phyloP scores from a whole-genome alignment of 2,113 vertebrate genomes.

The Psephotus haematonotus region DNA sequence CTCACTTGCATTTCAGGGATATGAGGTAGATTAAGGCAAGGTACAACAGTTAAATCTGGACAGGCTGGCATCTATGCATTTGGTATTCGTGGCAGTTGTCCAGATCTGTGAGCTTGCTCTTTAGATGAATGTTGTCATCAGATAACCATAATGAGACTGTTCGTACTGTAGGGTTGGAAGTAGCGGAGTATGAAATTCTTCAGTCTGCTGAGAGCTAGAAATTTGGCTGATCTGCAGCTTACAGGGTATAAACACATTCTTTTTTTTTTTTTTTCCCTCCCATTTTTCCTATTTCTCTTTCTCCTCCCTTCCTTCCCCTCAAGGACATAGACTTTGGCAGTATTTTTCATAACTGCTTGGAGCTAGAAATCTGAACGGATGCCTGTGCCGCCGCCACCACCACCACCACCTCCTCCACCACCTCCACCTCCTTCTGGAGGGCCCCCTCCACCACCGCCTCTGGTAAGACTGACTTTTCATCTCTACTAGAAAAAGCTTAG shows the following conservation, averaged over 20 bases:
- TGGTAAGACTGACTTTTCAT: conserved; percentile 68
- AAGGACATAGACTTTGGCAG: background rate
- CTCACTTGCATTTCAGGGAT: background rate
- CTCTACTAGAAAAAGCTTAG: background rate
- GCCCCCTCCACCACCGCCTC: conserved; percentile 58
- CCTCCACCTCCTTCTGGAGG: conserved; percentile 58
- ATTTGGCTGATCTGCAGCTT: background rate
- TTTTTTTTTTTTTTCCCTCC: background rate
- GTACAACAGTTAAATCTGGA: background rate
- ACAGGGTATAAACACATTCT: background rate
- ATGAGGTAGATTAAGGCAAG: background rate
- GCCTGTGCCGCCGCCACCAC: conserved; percentile 74
- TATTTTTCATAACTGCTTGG: conserved; percentile 35
- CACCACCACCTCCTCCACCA: conserved; percentile 34
- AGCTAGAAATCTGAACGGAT: conserved; percentile 58
- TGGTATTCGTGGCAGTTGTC: conserved; percentile 17
- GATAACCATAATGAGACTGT: conserved; percentile 16
- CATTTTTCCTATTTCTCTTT: background rate
- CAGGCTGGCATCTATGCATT: conserved; percentile 8
- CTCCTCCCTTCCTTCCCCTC: background rate
- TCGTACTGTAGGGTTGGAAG: background rate
- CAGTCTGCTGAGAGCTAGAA: conserved; percentile 6
- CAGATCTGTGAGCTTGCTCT: conserved; percentile 35
- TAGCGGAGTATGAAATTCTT: background rate
- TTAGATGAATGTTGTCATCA: conserved; percentile 33